Evolutionary conservation across 2,113 vertebrate genomes (phyloP).

Genomic region (Antigone vipio): DNA sequence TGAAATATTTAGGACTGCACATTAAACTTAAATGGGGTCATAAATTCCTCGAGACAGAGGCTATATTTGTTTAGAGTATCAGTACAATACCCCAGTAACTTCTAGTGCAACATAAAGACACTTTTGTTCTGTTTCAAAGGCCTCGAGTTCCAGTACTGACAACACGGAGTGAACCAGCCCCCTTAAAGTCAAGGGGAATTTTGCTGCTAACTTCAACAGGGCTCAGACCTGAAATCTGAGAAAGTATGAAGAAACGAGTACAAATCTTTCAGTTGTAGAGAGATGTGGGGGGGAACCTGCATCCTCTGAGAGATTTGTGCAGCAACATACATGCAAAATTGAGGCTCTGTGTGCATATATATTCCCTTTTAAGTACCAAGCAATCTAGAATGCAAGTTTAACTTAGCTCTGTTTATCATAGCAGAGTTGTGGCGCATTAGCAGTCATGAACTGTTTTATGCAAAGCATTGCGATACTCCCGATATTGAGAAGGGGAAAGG

Average conservation of each 20-base stretch:
- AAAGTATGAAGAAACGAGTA: not conserved
- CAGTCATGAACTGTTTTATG: not conserved
- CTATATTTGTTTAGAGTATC: not conserved
- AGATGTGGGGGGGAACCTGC: not conserved
- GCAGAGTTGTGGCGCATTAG: not conserved
- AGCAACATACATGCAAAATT: not conserved
- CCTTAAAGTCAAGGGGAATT: not conserved
- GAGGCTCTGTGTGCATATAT: rapidly evolving
- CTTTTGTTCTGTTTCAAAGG: not conserved
- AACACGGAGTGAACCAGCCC: not conserved
- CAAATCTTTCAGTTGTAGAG: not conserved
- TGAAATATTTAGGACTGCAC: not conserved
- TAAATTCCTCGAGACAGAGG: not conserved
- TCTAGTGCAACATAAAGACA: not conserved
- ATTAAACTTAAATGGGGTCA: not conserved
- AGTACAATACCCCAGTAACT: not conserved
- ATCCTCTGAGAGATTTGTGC: not conserved
- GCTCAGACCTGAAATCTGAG: not conserved
- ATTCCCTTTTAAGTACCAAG: not conserved
- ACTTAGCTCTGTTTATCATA: not conserved
- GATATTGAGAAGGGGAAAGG: not conserved
- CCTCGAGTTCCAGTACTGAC: not conserved
- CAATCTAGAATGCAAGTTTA: not conserved
- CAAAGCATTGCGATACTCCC: not conserved
- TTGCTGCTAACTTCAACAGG: not conserved